These are phyloP conservation scores for Dolichotis patagonum DNA, from an alignment of 2,113 vertebrate species.

Conservation along the genomic window DNA sequence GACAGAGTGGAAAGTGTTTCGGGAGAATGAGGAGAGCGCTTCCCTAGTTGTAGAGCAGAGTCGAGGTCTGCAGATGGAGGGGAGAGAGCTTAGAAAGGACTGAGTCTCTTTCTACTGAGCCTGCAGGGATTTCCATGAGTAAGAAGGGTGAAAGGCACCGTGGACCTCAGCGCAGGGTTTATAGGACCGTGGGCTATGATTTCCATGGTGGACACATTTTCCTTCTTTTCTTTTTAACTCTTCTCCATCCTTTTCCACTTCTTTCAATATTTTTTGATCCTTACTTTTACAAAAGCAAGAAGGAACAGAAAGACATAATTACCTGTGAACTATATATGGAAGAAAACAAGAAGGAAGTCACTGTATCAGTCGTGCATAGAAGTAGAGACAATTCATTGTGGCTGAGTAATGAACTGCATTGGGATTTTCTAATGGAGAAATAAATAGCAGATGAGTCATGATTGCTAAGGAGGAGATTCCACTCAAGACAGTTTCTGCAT, in stretches of 20 bases:
- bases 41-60: accelerated
- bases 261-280: background rate
- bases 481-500: background rate
- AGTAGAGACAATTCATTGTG: background rate
- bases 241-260: conserved; percentile 3
- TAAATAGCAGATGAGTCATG: background rate
- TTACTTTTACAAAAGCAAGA: background rate
- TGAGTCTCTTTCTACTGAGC: background rate
- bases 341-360: conserved; percentile 26
- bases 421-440: conserved; percentile 25
- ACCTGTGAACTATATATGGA: background rate
- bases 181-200: background rate
- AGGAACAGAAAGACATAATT: background rate
- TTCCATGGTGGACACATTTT: background rate
- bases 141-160: background rate
- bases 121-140: background rate
- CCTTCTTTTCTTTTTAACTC: background rate
- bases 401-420: conserved; percentile 8
- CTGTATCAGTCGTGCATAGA: background rate
- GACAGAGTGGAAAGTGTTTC: background rate
- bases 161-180: background rate
- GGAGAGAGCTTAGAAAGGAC: background rate
- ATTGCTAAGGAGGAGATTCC: background rate
- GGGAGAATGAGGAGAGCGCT: background rate
- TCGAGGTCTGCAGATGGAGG: background rate